phyloP scores from a whole-genome alignment of 2,888 invertebrate genomes.

The Selenia dentaria region DNA sequence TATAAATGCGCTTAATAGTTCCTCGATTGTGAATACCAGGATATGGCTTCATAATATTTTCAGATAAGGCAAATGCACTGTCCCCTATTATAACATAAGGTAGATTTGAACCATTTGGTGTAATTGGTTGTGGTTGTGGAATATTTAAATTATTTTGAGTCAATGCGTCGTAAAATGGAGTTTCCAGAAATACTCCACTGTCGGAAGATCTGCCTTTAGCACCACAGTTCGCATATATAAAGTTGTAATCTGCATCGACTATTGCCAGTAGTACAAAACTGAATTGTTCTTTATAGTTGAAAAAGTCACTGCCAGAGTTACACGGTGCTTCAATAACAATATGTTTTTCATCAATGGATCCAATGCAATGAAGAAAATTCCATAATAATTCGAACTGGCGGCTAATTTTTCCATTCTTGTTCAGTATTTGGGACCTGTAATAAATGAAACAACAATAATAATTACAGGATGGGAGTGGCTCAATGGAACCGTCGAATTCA shows the following conservation, averaged over 20 bases:
- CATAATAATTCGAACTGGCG: too few relatives aligned
- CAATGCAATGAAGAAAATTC: conserved; percentile 19
- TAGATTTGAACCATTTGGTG: too few relatives aligned
- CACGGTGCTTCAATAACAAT: too few relatives aligned
- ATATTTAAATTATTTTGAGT: not conserved
- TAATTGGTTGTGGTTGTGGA: too few relatives aligned
- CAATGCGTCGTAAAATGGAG: conserved; percentile 25
- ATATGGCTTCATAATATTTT: conserved; percentile 11
- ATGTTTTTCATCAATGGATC: conserved; percentile 13
- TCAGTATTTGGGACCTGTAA: too few relatives aligned
- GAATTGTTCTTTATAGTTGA: conserved; percentile 24
- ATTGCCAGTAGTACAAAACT: conserved; percentile 8
- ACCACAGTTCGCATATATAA: conserved; percentile 31
- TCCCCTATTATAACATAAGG: too few relatives aligned
- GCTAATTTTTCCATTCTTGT: too few relatives aligned
- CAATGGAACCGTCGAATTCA: conserved; percentile 3
- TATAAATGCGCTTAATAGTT: not conserved
- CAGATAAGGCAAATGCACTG: too few relatives aligned
- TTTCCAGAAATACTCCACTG: conserved; percentile 35
- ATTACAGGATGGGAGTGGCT: conserved; percentile 1
- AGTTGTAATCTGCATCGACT: conserved; percentile 31
- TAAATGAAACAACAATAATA: too few relatives aligned
- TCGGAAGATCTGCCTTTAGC: conserved; percentile 34
- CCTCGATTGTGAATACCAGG: conserved; percentile 3
- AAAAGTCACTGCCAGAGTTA: conserved; percentile 7